phyloP scores from a whole-genome alignment of 2,888 invertebrate genomes.

The Lithophane semibrunnea region DNA sequence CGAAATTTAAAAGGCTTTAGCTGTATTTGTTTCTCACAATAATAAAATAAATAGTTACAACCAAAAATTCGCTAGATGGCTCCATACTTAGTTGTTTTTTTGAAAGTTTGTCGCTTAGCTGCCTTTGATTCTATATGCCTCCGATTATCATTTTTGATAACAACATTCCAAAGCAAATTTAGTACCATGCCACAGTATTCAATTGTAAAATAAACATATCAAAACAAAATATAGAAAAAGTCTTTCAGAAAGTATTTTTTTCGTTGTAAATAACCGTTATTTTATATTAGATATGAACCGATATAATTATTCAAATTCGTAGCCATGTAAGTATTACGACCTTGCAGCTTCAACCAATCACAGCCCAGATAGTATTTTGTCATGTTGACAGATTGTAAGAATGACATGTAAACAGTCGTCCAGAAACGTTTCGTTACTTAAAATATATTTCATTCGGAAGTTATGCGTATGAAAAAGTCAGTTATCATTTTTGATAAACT shows the following conservation, averaged over 20 bases:
- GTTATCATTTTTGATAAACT: constrained; percentile 14
- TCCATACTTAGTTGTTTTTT: constrained; percentile 31
- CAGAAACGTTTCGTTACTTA: constrained; percentile 10
- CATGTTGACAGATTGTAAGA: constrained; percentile 20
- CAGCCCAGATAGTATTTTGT: constrained; percentile 13
- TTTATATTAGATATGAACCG: neutral
- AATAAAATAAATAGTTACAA: constrained; percentile 20
- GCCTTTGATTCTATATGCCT: constrained; percentile 45
- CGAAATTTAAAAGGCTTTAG: constrained; percentile 18
- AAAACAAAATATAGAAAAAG: constrained; percentile 17
- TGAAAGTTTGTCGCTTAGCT: constrained; percentile 36
- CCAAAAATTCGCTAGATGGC: constrained; percentile 9
- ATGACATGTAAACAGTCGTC: neutral
- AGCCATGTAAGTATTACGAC: neutral
- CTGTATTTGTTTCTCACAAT: constrained; percentile 14
- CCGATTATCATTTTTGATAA: constrained; percentile 23
- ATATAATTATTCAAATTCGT: neutral
- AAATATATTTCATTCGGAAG: constrained; percentile 1
- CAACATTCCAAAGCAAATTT: constrained; percentile 12
- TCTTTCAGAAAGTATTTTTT: constrained; percentile 19
- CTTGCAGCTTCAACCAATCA: constrained; percentile 16
- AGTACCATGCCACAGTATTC: constrained; percentile 1
- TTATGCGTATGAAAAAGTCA: neutral
- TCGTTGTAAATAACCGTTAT: neutral
- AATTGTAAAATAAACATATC: constrained; percentile 7